Evolutionary conservation across 2,113 vertebrate species (phyloP).

Genomic region (Lutjanus erythropterus): DNA sequence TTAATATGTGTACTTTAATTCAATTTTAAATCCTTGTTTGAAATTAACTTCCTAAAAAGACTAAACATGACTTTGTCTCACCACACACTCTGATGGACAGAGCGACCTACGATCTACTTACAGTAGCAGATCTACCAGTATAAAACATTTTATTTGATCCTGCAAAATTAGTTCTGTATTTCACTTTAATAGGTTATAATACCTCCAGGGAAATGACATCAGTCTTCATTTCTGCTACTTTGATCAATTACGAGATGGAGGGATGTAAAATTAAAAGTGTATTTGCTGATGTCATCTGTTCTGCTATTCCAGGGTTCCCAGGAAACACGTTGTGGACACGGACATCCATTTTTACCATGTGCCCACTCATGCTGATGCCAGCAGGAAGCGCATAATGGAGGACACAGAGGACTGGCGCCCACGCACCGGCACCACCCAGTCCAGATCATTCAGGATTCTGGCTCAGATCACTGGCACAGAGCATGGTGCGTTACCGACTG

Average conservation of each 20-base stretch:
- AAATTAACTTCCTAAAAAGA: conserved; percentile 28
- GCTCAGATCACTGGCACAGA: conserved; percentile 98
- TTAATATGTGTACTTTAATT: not conserved
- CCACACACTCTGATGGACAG: not conserved
- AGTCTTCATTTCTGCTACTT: conserved; percentile 3
- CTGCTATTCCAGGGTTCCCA: conserved; percentile 83
- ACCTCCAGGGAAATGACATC: not conserved
- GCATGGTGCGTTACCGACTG: conserved; percentile 78
- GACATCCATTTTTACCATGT: conserved; percentile 95
- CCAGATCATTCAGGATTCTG: conserved; percentile 96
- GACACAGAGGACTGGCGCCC: conserved; percentile 98
- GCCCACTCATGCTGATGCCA: conserved; percentile 92
- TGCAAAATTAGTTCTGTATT: not conserved
- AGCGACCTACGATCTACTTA: not conserved
- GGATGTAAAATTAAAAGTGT: not conserved
- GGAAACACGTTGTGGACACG: conserved; percentile 92
- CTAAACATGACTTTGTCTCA: conserved; percentile 2
- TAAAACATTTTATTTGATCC: conserved; percentile 13
- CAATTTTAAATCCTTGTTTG: conserved; percentile 1
- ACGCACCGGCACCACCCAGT: conserved; percentile 94
- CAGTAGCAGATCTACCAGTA: not conserved
- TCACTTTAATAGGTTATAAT: not conserved
- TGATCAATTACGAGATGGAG: not conserved
- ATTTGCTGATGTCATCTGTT: conserved; percentile 35
- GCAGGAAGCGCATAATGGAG: conserved; percentile 95